Conservation (phyloP, 2,113 vertebrate species). For the Sander vitreus region DNA sequence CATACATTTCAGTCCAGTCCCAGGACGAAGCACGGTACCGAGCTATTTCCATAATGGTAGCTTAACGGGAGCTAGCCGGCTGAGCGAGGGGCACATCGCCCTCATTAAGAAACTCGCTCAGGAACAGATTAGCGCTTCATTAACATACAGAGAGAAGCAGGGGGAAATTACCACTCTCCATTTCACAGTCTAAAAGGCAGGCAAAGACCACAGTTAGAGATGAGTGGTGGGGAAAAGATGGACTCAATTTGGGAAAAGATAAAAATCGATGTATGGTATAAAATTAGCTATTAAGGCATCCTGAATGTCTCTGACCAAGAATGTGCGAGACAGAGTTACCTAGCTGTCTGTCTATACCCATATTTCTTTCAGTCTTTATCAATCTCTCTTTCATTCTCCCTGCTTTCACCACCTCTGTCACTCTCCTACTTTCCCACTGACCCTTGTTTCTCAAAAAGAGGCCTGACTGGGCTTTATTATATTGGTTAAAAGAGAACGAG, state of each 20-base stretch:
- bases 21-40: slow-evolving; percentile 61
- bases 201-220: slow-evolving; percentile 73
- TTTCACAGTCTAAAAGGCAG: slow-evolving; percentile 82
- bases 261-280: slow-evolving; percentile 65
- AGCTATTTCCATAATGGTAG: slow-evolving; percentile 83
- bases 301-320: slow-evolving; percentile 22
- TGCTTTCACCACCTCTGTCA: slow-evolving; percentile 13
- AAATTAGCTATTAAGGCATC: slow-evolving; percentile 65
- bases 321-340: slow-evolving; percentile 13
- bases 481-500: slow-evolving; percentile 18
- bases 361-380: slow-evolving; percentile 16
- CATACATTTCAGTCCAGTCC: slow-evolving; percentile 77
- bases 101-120: slow-evolving; percentile 83
- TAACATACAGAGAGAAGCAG: slow-evolving; percentile 84
- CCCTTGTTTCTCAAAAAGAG: slow-evolving; percentile 2
- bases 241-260: slow-evolving; percentile 74
- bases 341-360: not conserved
- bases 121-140: slow-evolving; percentile 84
- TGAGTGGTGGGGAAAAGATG: slow-evolving; percentile 72
- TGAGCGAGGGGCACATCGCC: slow-evolving; percentile 74
- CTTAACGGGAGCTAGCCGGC: slow-evolving; percentile 76
- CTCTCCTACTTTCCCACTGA: not conserved
- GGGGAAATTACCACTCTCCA: slow-evolving; percentile 81
- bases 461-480: slow-evolving; percentile 29
- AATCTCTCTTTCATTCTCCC: slow-evolving; percentile 23